Evolutionary conservation across 2,888 invertebrate species (phyloP).

Genomic region (Prenolepis imparis): DNA sequence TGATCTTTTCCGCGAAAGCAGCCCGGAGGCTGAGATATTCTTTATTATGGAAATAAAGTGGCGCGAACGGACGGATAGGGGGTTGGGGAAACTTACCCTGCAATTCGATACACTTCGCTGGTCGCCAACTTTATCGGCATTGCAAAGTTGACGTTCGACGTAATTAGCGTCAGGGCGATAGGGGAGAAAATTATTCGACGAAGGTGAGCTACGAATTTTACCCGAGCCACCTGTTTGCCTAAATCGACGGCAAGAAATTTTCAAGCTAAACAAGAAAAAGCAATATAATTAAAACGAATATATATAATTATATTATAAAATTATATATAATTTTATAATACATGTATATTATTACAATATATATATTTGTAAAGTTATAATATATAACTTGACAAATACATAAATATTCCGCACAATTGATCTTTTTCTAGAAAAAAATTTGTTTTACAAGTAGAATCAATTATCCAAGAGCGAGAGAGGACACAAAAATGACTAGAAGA

Average conservation of each 20-base stretch:
- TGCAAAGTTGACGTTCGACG: conserved; percentile 37
- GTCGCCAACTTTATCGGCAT: conserved; percentile 7
- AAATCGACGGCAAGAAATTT: neutral
- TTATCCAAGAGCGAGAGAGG: neutral
- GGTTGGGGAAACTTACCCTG: conserved; percentile 10
- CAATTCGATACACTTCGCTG: conserved; percentile 38
- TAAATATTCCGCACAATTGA: neutral
- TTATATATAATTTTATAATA: no score
- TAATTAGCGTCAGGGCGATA: conserved; percentile 41
- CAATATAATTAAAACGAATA: neutral
- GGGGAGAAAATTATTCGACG: conserved; percentile 12
- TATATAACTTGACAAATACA: no score
- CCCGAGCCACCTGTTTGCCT: neutral
- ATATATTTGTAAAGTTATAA: no score
- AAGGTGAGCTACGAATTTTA: conserved; percentile 1
- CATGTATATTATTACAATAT: no score
- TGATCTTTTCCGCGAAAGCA: neutral
- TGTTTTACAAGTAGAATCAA: neutral
- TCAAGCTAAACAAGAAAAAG: neutral
- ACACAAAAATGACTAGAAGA: neutral
- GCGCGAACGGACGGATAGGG: neutral
- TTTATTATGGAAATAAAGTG: conserved; percentile 42
- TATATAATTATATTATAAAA: no score
- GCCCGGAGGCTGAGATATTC: neutral
- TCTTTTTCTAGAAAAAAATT: neutral